Percentiles rank a stretch among this genome's conserved stretches.
phyloP scores from a whole-genome alignment of 53 echinoderm and acorn worm genomes.

The Holothuria leucospilota region DNA sequence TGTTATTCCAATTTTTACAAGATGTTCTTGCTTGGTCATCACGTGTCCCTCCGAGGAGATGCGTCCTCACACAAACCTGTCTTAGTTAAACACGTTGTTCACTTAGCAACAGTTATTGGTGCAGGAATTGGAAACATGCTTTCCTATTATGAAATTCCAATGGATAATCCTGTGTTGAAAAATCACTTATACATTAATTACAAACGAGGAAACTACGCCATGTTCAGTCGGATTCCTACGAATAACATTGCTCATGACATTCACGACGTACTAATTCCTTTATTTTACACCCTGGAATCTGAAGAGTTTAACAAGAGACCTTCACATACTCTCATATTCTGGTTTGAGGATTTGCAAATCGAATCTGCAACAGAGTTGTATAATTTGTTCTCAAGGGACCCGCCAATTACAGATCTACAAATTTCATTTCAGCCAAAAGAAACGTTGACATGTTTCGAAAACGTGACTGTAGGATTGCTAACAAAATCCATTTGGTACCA shows the following conservation, averaged over 20 bases:
- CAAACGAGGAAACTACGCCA: not conserved
- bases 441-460: constrained; percentile 2
- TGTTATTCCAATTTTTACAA: constrained; percentile 4
- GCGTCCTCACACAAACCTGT: too few relatives aligned
- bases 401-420: not conserved
- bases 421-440: not conserved
- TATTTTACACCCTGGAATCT: not conserved
- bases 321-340: not conserved
- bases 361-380: not conserved
- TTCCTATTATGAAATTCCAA: too few relatives aligned
- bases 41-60: too few relatives aligned
- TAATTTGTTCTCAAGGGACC: not conserved
- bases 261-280: constrained; percentile 16
- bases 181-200: not conserved
- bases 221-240: not conserved
- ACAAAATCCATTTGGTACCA: not conserved
- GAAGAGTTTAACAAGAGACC: not conserved
- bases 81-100: too few relatives aligned
- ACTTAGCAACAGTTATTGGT: too few relatives aligned
- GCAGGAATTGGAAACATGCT: too few relatives aligned
- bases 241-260: constrained; percentile 11
- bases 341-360: not conserved
- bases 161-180: too few relatives aligned
- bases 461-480: constrained; percentile 11
- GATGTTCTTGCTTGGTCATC: too few relatives aligned